Base-by-base conservation (phyloP, 2,888 invertebrate species). In the Lycophotia porphyrea region DNA sequence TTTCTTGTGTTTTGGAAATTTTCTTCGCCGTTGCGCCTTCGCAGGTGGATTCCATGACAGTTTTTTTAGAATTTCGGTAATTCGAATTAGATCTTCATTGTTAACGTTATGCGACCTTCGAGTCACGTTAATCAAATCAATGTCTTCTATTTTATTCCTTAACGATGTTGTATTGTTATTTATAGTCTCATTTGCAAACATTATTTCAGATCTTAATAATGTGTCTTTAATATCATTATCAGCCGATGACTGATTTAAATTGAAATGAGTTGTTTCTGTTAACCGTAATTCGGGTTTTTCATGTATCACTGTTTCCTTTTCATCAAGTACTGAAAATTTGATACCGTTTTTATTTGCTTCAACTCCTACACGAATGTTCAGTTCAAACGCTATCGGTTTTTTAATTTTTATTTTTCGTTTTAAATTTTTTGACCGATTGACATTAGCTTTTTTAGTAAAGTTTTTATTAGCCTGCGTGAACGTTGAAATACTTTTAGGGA, bases 291-390 rank as follows among this genome's bases (percentile, higher is more conserved):
- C n/a, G 27, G 44, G 60, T 39, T 31, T 44, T 27, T 74, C 21
- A 31, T 76, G 27, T 63, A 34, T 39, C 36, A 55, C n/a, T 44
- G 76, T 78, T 65, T 76, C 58, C 3, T 80, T 69, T 39, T 74
- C 75, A 66, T 61, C 72, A 13, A 78, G 52, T 66, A 82, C 61
- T 39, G 80, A 76, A 68, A 85, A 80, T 34, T 82, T 18, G 0
- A 87, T 73, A 49, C 74, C 74, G 5, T 87, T 58, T 52, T 85
- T 74, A 66, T n/a, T 73, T 0, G 82, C 64, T 75, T 87, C 80
- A 44, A 74, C 74, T 24, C 80, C 85, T 24, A 85, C 60, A 31
- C 60, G 80, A 75, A 80, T 76, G n/a, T 52, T 88, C 5, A 78
- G 24, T 80, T 80, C 67, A 49, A 87, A 78, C 36, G 60, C 47